Percentiles rank a stretch among this genome's conserved stretches.
phyloP scores from a whole-genome alignment of 2,113 vertebrate genomes.

The Clupea harengus region DNA sequence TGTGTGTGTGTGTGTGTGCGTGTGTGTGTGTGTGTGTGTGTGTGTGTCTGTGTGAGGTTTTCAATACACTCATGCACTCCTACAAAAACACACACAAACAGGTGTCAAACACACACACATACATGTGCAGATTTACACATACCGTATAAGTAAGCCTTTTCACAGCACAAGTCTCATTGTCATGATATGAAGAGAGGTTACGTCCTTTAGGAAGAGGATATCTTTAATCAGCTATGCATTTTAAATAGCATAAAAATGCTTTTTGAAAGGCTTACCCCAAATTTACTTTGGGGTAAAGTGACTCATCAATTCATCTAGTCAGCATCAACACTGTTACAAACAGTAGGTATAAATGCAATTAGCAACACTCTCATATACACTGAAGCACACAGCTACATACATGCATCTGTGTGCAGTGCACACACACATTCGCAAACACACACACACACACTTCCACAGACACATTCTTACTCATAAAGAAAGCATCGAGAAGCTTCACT shows the following conservation, averaged over 20 bases:
- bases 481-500: neutral
- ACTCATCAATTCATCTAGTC: neutral
- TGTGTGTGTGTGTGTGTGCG: neutral
- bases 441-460: neutral
- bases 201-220: neutral
- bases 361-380: no score
- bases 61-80: neutral
- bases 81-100: neutral
- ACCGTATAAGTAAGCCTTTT: neutral
- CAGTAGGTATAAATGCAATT: no score
- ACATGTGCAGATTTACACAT: neutral
- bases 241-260: neutral
- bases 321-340: neutral
- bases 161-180: neutral
- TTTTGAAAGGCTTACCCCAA: neutral
- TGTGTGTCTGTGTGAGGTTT: neutral
- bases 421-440: neutral
- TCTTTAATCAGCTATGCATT: neutral
- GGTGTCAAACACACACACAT: neutral
- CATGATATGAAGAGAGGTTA: neutral
- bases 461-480: neutral
- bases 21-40: conserved; percentile 7
- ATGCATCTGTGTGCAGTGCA: neutral
- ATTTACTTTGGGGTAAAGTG: neutral
- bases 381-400: neutral